A percentile compares a stretch with the other conserved stretches of the same genome.
Evolutionary conservation across 2,113 vertebrate species (phyloP).

Genomic region (Muntiacus muntjak): DNA sequence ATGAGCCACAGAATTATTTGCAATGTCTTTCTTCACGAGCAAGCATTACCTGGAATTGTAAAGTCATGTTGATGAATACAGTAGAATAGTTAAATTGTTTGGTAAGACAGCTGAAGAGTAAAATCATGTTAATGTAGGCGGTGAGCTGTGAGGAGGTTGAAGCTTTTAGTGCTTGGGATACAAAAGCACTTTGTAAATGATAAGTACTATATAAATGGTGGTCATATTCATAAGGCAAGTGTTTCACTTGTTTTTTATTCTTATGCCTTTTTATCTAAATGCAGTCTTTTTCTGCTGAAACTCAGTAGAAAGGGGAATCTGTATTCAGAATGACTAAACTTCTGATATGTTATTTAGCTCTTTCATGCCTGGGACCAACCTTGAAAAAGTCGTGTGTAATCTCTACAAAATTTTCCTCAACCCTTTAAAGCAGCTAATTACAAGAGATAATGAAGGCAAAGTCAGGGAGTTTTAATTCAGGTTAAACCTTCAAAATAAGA

Average conservation of each 20-base stretch:
- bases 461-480: neutral
- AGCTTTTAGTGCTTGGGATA: neutral
- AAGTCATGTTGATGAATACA: neutral
- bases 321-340: conserved; percentile 16
- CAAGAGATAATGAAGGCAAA: neutral
- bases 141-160: neutral
- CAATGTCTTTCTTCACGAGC: neutral
- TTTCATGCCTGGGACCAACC: neutral
- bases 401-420: neutral
- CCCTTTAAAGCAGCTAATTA: neutral
- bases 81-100: neutral
- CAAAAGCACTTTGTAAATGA: neutral
- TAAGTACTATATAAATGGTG: neutral
- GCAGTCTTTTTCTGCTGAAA: neutral
- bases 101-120: neutral
- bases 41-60: neutral
- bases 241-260: neutral
- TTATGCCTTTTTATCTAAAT: neutral
- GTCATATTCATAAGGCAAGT: neutral
- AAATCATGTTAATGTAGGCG: neutral
- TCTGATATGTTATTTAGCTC: conserved; percentile 26
- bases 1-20: neutral
- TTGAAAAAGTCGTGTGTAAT: conserved; percentile 12
- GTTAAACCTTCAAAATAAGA: neutral
- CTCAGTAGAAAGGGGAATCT: neutral